Evolutionary conservation across 2,888 invertebrate species (phyloP).

Genomic region (Disparrhopalites patrizii): DNA sequence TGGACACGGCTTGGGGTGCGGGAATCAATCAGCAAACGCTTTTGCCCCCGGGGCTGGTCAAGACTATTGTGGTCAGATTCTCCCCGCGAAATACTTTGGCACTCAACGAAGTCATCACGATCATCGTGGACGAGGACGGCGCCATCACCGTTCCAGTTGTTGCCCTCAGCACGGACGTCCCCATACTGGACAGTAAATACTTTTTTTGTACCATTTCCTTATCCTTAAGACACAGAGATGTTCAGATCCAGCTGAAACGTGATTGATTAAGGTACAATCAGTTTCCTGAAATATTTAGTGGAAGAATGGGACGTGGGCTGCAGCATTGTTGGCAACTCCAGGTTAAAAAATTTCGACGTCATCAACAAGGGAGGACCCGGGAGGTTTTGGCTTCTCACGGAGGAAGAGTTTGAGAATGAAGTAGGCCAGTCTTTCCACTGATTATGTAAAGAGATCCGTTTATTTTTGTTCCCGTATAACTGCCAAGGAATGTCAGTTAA

Average conservation of each 20-base stretch:
- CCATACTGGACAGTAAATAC: constrained; percentile 32
- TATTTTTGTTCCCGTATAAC: too few species aligned
- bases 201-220: not conserved
- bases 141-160: constrained; percentile 37
- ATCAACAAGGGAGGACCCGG: constrained; percentile 35
- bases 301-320: constrained; percentile 44
- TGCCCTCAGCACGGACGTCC: constrained; percentile 10
- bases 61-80: constrained; percentile 23
- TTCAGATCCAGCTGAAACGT: not conserved
- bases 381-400: constrained; percentile 42
- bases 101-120: constrained; percentile 32
- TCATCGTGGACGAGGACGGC: constrained; percentile 36
- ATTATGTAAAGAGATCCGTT: too few species aligned
- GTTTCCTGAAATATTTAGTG: constrained; percentile 18
- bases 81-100: constrained; percentile 17
- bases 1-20: constrained; percentile 26
- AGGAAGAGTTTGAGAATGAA: constrained; percentile 39
- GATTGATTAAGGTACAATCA: not conserved
- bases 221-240: not conserved
- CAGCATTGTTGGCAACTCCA: constrained; percentile 23
- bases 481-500: too few species aligned
- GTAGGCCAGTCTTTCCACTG: constrained; percentile 9
- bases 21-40: constrained; percentile 18
- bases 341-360: constrained; percentile 31
- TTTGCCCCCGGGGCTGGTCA: constrained; percentile 30